Evolutionary conservation across 2,113 vertebrate genomes (phyloP), one percentile per base, ranked within the genome.

Genomic region (Cervus canadensis): DNA sequence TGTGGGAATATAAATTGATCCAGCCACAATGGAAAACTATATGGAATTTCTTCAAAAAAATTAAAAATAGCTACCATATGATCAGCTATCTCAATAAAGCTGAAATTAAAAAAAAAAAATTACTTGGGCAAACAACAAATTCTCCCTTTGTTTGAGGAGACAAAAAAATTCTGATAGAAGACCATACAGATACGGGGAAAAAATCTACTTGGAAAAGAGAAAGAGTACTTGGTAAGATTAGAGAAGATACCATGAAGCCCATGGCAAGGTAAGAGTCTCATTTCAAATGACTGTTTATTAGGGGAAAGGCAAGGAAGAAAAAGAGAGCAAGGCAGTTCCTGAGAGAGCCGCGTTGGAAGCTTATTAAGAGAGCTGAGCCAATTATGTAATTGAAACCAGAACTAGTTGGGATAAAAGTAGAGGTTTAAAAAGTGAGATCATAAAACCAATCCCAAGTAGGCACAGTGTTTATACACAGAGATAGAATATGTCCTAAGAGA

Each of bases 351-450:
- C 15, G n/a, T 21, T 48, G 12, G 74, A 78, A 60, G 25, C 87
- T 57, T 30, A 83, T 79, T 57, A n/a, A 28, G 30, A 79, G 45
- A 84, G 11, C 13, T 64, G 40, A 84, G 92, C 91, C 95, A 97
- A 95, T 50, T 11, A 14, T 0, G 2, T 96, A 79, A 93, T 83
- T 86, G 96, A 96, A 97, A 96, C 86, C 95, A 98, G 96, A 89
- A 62, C 33, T 94, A 36, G 50, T 13, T 62, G 52, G 56, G 79
- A 87, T 3, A 2, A 85, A 95, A 91, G 40, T 8, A 78, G 82
- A 97, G 54, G 40, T 87, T 97, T 95, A 85, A 90, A 94, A 87
- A 93, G 91, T 97, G 93, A 98, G 85, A 87, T 98, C 88, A 94
- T 87, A 67, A 92, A 92, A 81, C n/a, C 85, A 87, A 33, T 43